Conservation (phyloP, 2,797 vertebrate species). For the Melanotaenia boesemani region DNA sequence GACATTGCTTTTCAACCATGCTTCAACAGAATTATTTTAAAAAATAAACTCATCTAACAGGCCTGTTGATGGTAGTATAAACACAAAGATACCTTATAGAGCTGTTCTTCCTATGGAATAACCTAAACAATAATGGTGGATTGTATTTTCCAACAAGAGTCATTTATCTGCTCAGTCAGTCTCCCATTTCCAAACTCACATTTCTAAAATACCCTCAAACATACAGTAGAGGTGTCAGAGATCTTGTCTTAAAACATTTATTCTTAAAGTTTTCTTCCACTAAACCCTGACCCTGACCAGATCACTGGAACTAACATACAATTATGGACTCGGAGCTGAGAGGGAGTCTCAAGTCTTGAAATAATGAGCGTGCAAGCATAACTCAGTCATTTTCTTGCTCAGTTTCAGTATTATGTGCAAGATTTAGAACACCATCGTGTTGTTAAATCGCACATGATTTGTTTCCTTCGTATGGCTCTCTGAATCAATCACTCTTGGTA, state of each 20-base stretch:
- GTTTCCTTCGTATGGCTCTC: too few relatives aligned
- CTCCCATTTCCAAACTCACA: background rate
- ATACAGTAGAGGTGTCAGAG: background rate
- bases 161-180: conserved; percentile 5
- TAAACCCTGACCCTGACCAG: background rate
- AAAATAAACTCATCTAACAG: too few relatives aligned
- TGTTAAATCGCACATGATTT: too few relatives aligned
- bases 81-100: too few relatives aligned
- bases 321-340: conserved; percentile 4
- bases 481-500: conserved; percentile 52
- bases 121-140: background rate
- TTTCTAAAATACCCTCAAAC: conserved; percentile 1
- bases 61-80: too few relatives aligned
- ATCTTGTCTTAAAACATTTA: background rate
- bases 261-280: conserved; percentile 6
- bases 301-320: background rate
- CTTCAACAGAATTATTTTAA: too few relatives aligned
- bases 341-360: background rate
- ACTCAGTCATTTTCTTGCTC: too few relatives aligned
- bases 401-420: conserved; percentile 1
- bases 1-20: too few relatives aligned
- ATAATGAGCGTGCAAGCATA: background rate
- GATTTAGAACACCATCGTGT: background rate
- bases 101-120: background rate
- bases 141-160: background rate